Evolutionary conservation across 2,888 invertebrate genomes (phyloP).

Genomic region (Callyntrura sp.): DNA sequence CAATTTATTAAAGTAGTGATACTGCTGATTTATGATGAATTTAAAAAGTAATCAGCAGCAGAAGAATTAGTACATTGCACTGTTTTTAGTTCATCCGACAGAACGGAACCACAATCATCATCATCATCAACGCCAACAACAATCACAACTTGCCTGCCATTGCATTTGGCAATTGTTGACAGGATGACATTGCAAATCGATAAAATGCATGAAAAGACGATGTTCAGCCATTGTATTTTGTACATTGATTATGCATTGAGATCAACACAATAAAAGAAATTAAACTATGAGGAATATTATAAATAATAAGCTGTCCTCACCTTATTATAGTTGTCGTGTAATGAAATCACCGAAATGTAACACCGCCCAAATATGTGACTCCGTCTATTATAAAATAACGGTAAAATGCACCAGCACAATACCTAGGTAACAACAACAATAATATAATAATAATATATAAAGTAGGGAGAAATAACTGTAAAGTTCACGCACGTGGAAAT

Average conservation of each 20-base stretch:
- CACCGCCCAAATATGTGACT: neutral
- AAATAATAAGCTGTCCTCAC: neutral
- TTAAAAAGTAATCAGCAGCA: conserved; percentile 37
- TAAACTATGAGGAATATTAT: neutral
- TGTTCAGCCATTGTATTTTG: neutral
- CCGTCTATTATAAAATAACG: neutral
- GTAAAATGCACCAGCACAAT: neutral
- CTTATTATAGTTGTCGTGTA: neutral
- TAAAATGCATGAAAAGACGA: neutral
- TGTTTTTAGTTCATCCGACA: conserved; percentile 51
- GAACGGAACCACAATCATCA: conserved; percentile 24
- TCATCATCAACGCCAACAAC: no score
- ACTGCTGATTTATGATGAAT: conserved; percentile 9
- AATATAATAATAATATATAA: no score
- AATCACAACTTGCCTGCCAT: neutral
- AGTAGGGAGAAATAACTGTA: conserved; percentile 51
- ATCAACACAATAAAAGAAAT: conserved; percentile 23
- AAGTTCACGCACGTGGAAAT: conserved; percentile 69
- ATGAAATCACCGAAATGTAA: neutral
- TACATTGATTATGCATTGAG: conserved; percentile 56
- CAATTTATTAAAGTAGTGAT: neutral
- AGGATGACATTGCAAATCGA: conserved; percentile 14
- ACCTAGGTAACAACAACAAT: no score
- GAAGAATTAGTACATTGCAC: conserved; percentile 43
- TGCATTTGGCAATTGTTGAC: neutral